Base-by-base conservation (phyloP, 2,888 invertebrate species). In the Drosophila gaucha region DNA sequence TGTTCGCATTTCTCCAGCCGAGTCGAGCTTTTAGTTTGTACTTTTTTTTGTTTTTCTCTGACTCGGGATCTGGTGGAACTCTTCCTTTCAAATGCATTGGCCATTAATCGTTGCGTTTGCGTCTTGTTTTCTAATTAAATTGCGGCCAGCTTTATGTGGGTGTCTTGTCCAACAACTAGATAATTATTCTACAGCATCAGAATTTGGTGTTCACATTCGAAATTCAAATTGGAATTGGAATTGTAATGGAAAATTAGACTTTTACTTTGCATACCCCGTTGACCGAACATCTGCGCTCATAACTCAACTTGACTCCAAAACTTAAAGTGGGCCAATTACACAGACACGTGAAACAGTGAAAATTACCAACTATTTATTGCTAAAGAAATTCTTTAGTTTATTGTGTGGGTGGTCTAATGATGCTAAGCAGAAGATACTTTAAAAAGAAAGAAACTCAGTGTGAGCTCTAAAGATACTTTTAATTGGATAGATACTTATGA, bases 121-220 rank as follows among this genome's bases (percentile, higher is more conserved):
- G 67, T 69, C 82, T 64, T 73, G 75, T 79, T 83, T 86, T 82
- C 86, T 82, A 82, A 82, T 86, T 82, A 82, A 82, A 82, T 83
- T 86, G 86, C 86, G 80, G 84, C 72, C 84, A 71, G 55, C 55
- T 55, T 46, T 63, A 86, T 82, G 86, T 82, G 86, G 82, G 82
- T 83, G 82, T 79, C 74, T 69, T 56, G 54, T 62, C 70, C 52
- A 31, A 16, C 36, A 30, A 31, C 26, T 30, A 46, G 62, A 62
- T 72, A 74, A 73, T 74, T 75, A 75, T 74, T 75, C 59, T 67
- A 64, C 59, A 26, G 60, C 51, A 22, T 50, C 52, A 83, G 84
- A 82, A 80, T 82, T 58, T 16, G 43, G 57, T 63, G 28, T 28
- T 64, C 66, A 62, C 39, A 39, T 44, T 59, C 38, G 47, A 46